A percentile compares a stretch with the other conserved stretches of the same genome.
phyloP scores from a whole-genome alignment of 2,113 vertebrate species.

The Gambusia affinis region DNA sequence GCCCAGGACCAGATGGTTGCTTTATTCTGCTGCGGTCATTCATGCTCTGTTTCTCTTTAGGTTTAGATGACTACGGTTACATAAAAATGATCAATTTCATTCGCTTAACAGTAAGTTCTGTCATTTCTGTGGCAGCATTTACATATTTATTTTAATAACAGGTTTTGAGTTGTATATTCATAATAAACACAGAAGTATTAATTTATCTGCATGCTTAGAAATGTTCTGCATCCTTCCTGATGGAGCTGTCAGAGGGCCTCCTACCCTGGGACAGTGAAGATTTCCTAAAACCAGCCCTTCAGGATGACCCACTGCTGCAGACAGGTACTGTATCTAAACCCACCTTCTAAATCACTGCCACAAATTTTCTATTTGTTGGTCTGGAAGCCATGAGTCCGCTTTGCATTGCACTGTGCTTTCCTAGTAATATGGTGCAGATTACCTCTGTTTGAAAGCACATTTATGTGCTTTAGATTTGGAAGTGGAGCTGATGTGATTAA shows the following conservation, averaged over 20 bases:
- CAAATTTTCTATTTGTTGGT: too few relatives aligned
- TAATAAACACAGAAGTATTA: neutral
- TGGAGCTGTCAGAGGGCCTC: constrained; percentile 67
- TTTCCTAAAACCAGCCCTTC: constrained; percentile 87
- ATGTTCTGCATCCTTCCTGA: constrained; percentile 80
- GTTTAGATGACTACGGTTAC: constrained; percentile 93
- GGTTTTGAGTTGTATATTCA: neutral
- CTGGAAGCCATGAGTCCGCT: too few relatives aligned
- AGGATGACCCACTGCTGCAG: constrained; percentile 92
- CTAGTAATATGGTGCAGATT: too few relatives aligned
- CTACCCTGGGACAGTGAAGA: constrained; percentile 91
- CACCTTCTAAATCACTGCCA: too few relatives aligned
- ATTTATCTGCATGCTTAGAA: constrained; percentile 75
- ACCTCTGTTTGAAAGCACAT: too few relatives aligned
- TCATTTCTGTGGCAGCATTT: neutral
- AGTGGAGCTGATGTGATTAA: too few relatives aligned
- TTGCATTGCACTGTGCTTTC: too few relatives aligned
- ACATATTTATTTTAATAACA: neutral
- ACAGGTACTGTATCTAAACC: constrained; percentile 80
- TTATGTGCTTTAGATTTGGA: too few relatives aligned
- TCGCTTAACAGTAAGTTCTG: constrained; percentile 84
- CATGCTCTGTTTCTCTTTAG: constrained; percentile 65
- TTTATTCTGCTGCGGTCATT: neutral
- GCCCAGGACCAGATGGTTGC: neutral
- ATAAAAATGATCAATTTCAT: constrained; percentile 96